Percentiles rank a stretch among this genome's conserved stretches.
Evolutionary conservation across 2,888 invertebrate species (phyloP).

Genomic region (Pteria penguin): DNA sequence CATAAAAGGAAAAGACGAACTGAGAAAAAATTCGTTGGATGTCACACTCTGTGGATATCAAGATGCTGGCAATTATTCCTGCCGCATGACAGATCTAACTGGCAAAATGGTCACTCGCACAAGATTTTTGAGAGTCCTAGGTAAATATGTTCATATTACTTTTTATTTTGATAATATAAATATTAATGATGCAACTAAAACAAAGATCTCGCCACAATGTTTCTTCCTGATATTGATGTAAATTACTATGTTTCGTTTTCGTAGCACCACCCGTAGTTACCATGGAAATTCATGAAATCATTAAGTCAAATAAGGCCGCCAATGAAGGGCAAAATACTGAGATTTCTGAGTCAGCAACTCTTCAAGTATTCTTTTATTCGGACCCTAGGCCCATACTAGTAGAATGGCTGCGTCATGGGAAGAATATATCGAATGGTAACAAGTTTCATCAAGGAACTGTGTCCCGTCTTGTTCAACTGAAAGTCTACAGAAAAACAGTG

Average conservation of each 20-base stretch:
- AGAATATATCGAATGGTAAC: not conserved
- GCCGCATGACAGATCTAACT: not conserved
- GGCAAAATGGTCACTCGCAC: not conserved
- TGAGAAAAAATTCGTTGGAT: not conserved
- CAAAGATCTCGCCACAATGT: too few relatives aligned
- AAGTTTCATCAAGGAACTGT: not conserved
- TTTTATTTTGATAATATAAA: too few relatives aligned
- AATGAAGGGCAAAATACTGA: too few relatives aligned
- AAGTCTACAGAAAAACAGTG: not conserved
- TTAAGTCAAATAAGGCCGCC: too few relatives aligned
- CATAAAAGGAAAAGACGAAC: not conserved
- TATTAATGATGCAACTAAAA: too few relatives aligned
- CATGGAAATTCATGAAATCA: too few relatives aligned
- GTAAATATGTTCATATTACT: too few relatives aligned
- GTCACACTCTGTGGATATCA: not conserved
- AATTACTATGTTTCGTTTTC: too few relatives aligned
- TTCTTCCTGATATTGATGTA: too few relatives aligned
- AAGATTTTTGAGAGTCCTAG: too few relatives aligned
- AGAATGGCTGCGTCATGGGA: not conserved
- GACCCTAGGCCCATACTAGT: not conserved
- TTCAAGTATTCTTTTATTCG: not conserved
- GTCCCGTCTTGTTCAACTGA: not conserved
- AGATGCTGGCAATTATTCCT: not conserved
- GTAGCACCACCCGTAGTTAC: too few relatives aligned
- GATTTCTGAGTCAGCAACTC: too few relatives aligned